Base-by-base conservation (phyloP, 2,888 invertebrate species). In the Dysmachus trigonus region DNA sequence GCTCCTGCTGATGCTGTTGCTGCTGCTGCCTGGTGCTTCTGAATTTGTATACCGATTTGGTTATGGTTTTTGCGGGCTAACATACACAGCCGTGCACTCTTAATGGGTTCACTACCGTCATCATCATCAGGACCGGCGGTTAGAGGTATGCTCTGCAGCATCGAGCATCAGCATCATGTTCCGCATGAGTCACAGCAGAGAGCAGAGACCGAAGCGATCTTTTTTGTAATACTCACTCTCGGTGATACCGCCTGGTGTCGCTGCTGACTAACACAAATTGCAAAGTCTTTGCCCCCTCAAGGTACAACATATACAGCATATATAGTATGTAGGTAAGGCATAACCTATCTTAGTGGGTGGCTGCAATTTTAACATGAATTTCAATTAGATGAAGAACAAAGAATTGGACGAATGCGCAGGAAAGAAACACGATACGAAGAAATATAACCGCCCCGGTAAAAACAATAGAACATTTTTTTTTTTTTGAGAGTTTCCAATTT, bases 321-420 rank as follows among this genome's bases (percentile, higher is more conserved):
- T 41, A 38, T 1, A 1, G 2, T 8, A 53, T 22, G 13, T 18
- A 62, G 62, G 10, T 22, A 62, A n/a, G 62, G 62, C 22, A n/a
- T n/a, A 62, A 22, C 22, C 62, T 22, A n/a, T 3, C 27, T 6
- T 18, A n/a, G 77, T 47, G 31, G 77, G 81, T 82, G 81, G 81
- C 33, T 62, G 81, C 33, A n/a, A 53, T 62, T 53, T 62, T 33
- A 41, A 82, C 81, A 82, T 82, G 81, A 53, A 82, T 82, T 82
- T 82, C 81, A 82, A 82, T 82, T 82, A 82, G 81, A 62, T 62
- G 18, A n/a, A 13, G 47, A 62, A 18, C 62, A 27, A 10, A 22
- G 62, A 62, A 62, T 47, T 47, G 4, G 6, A 62, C 22, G n/a
- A 62, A 8, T 62, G 27, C 22, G 62, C 18, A 27, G 10, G 62